These are phyloP conservation scores for Blastobasis adustella DNA, from an alignment of 2,888 invertebrate genomes.

Conservation along the genomic window DNA sequence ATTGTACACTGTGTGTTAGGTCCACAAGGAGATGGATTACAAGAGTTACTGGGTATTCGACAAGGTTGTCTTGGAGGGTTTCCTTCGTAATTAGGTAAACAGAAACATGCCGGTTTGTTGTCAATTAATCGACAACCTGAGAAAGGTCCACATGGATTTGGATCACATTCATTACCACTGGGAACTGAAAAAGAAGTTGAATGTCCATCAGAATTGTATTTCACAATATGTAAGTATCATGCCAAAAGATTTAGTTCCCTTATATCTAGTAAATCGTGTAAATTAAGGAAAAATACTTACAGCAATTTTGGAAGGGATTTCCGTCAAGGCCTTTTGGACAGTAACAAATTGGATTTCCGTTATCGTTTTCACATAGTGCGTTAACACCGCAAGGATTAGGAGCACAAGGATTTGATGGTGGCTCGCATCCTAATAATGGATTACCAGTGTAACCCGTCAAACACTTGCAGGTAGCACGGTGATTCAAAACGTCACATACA, in stretches of 20 bases:
- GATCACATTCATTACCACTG: conserved; percentile 88
- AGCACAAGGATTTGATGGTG: conserved; percentile 85
- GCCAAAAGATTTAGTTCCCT: background rate
- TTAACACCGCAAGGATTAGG: conserved; percentile 92
- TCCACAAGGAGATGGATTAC: conserved; percentile 90
- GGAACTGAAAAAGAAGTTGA: conserved; percentile 78
- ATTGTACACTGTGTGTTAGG: conserved; percentile 90
- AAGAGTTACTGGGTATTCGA: conserved; percentile 83
- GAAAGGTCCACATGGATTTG: conserved; percentile 89
- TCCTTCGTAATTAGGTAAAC: conserved; percentile 90
- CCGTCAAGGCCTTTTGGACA: conserved; percentile 93
- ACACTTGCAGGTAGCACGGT: conserved; percentile 87
- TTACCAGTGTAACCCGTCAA: conserved; percentile 87
- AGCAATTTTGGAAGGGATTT: conserved; percentile 92
- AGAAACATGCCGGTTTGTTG: conserved; percentile 88
- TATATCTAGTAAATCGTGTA: background rate
- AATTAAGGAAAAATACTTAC: conserved; percentile 74
- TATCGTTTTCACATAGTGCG: conserved; percentile 88
- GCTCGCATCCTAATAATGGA: conserved; percentile 81
- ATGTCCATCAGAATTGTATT: too few species aligned
- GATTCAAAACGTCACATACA: conserved; percentile 86
- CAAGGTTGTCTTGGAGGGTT: conserved; percentile 85
- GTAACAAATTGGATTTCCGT: conserved; percentile 90
- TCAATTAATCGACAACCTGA: conserved; percentile 87
- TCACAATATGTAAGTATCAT: background rate